Conservation (phyloP, 1,140 invertebrate species). For the Stegodyphus mimosarum region DNA sequence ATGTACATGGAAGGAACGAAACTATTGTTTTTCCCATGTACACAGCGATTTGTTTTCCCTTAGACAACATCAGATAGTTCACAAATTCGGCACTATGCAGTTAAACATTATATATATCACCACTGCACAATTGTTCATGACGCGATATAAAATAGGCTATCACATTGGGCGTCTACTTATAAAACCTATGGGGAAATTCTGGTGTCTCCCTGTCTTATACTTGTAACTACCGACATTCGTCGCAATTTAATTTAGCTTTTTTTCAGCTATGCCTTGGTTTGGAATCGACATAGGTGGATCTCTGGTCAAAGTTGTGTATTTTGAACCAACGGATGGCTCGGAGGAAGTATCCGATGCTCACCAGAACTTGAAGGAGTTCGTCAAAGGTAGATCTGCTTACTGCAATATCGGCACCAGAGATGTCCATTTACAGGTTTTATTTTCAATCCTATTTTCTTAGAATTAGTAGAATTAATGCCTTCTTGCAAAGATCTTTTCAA, state of each 20-base stretch:
- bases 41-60: too few relatives aligned
- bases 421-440: conserved; percentile 87
- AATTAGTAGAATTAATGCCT: too few relatives aligned
- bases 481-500: too few relatives aligned
- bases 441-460: too few relatives aligned
- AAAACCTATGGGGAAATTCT: background rate
- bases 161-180: background rate
- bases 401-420: conserved; percentile 94
- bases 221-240: background rate
- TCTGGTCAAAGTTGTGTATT: conserved; percentile 97
- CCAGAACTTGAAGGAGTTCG: conserved; percentile 90
- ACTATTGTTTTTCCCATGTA: too few relatives aligned
- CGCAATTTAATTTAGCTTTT: background rate
- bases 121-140: background rate
- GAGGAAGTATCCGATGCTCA: conserved; percentile 81
- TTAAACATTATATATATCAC: too few relatives aligned
- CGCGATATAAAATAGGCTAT: background rate
- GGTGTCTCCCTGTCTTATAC: background rate
- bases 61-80: too few relatives aligned
- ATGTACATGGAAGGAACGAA: too few relatives aligned
- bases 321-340: conserved; percentile 91
- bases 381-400: conserved; percentile 95
- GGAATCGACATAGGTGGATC: conserved; percentile 99
- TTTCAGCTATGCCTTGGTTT: conserved; percentile 89
- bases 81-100: too few relatives aligned